Base-by-base conservation (phyloP, 2,797 vertebrate species). In the Clarias platycephalus region DNA sequence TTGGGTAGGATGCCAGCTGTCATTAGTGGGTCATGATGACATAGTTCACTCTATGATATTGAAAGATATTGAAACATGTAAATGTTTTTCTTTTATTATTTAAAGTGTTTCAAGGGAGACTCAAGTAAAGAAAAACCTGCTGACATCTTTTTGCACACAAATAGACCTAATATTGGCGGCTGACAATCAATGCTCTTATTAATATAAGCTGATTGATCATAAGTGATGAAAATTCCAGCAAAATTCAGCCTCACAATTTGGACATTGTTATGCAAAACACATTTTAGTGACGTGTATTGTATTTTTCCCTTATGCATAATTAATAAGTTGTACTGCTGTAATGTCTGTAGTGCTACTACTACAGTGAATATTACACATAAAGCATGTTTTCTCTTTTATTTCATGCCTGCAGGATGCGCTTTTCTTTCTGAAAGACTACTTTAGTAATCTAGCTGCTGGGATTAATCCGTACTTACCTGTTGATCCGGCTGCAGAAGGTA, bases 361-460 rank as follows among this genome's bases (percentile, higher is more conserved):
- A 1, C 31, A 31, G 31, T 12, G 18, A 31, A 60, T 77, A 15
- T 77, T 37, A 37, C 31, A 60, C 53, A 15, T 53, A 22, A 18
- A 66, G 15, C 31, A 26, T 84, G 26, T 77, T 34, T 20, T 1
- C 26, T 20, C n/a, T 64, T 79, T 55, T 74, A 66, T 71, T 70
- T n/a, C 82, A 55, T 87, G 62, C 6, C 24, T 16, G 2, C 89
- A 97, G 97, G 97, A 98, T 1, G 97, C 97, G 8, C 92, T 98
- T 86, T 97, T 98, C 93, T 98, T 98, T 91, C 92, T 98, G 81
- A 98, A 97, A 90, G 97, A 97, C 88, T 98, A 95, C 90, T 97
- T 98, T 90, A 96, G 95, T 89, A 97, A 94, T 86, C 88, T 98
- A 83, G 96, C 94, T 0, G 95, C 95, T 31, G 94, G 90, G 85